Percentiles rank a stretch among this genome's conserved stretches.
phyloP scores from a whole-genome alignment of 2,888 invertebrate species.

The Hirtodrosophila alboralis region DNA sequence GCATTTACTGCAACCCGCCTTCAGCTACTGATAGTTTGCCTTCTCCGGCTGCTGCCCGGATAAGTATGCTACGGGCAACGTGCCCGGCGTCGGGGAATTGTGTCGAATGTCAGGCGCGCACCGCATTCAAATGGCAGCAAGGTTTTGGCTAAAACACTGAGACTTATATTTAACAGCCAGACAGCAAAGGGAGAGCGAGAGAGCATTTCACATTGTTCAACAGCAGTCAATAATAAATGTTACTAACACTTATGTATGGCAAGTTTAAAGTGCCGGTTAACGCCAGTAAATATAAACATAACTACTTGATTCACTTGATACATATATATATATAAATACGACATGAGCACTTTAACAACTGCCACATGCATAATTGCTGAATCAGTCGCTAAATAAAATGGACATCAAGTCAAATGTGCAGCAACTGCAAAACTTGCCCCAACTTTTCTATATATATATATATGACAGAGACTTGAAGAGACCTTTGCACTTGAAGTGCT shows the following conservation, averaged over 20 bases:
- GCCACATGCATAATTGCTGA: constrained; percentile 64
- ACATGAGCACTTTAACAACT: constrained; percentile 31
- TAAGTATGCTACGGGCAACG: constrained; percentile 70
- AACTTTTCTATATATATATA: constrained; percentile 47
- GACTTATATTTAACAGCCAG: constrained; percentile 33
- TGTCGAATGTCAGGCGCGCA: constrained; percentile 56
- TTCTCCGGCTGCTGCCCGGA: constrained; percentile 44
- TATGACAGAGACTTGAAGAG: background rate
- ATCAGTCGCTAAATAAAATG: constrained; percentile 72
- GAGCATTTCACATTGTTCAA: constrained; percentile 46
- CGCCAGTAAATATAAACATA: constrained; percentile 30
- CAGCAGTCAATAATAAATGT: constrained; percentile 74
- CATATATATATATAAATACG: background rate
- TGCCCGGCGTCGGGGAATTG: constrained; percentile 61
- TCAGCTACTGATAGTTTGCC: constrained; percentile 45
- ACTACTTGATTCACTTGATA: constrained; percentile 26
- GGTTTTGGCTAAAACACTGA: constrained; percentile 29
- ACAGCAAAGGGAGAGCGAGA: constrained; percentile 30
- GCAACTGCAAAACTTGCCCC: constrained; percentile 64
- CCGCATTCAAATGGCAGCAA: constrained; percentile 65
- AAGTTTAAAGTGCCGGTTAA: constrained; percentile 67
- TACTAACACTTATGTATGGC: constrained; percentile 72
- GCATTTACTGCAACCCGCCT: constrained; percentile 66
- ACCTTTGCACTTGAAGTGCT: constrained; percentile 72
- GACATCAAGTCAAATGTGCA: constrained; percentile 72